Percentiles rank a stretch among this genome's conserved stretches.
Conservation (phyloP, 1,140 invertebrate genomes). For the Leptopilina boulardi region DNA sequence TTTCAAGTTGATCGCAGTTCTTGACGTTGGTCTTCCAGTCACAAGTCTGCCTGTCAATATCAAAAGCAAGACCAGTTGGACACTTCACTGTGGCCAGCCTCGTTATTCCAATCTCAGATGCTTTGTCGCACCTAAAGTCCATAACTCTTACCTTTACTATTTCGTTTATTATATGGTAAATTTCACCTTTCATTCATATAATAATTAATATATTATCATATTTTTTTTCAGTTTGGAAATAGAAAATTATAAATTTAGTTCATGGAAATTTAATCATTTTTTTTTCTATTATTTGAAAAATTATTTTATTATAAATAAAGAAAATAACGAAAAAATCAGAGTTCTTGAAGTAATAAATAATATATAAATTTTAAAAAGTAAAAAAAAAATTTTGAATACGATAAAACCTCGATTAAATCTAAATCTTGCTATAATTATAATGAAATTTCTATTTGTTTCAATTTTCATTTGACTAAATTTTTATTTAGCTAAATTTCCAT, state of each 20-base stretch:
- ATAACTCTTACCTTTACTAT: slow-evolving; percentile 33
- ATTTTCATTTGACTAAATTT: too few species aligned
- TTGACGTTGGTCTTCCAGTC: slow-evolving; percentile 97
- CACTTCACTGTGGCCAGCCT: slow-evolving; percentile 91
- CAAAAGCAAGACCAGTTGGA: slow-evolving; percentile 93
- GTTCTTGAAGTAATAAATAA: too few species aligned
- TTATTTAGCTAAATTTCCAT: too few species aligned
- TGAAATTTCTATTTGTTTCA: too few species aligned
- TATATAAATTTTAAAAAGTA: too few species aligned
- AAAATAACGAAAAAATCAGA: too few species aligned
- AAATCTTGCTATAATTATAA: too few species aligned
- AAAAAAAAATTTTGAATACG: too few species aligned
- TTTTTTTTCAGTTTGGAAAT: background rate
- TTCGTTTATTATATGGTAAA: background rate
- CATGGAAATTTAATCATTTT: background rate
- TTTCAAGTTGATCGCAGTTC: slow-evolving; percentile 94
- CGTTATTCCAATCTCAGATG: slow-evolving; percentile 88
- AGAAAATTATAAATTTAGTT: background rate
- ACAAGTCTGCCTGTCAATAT: slow-evolving; percentile 95
- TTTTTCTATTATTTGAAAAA: too few species aligned
- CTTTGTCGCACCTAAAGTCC: slow-evolving; percentile 88
- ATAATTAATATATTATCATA: too few species aligned
- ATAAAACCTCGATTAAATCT: too few species aligned
- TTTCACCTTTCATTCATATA: background rate
- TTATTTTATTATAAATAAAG: too few species aligned